phyloP scores from a whole-genome alignment of 92 coral and sea anemone genomes.

The Plumapathes pennacea region DNA sequence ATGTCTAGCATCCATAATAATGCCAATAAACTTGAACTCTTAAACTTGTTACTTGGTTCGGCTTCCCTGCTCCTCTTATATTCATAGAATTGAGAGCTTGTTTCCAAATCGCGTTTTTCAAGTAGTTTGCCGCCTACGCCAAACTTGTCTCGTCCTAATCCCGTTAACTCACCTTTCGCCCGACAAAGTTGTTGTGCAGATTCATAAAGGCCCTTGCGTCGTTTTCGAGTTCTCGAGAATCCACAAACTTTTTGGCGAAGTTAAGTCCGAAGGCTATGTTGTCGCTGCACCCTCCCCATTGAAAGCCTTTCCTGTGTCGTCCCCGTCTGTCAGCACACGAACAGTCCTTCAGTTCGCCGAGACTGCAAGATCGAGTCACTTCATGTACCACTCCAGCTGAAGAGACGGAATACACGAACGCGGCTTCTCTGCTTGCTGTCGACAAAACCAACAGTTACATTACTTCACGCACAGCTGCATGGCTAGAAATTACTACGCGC shows the following conservation, averaged over 20 bases:
- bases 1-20: too few relatives aligned
- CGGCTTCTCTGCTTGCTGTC: conserved; percentile 90
- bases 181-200: conserved; percentile 94
- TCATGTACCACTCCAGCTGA: conserved; percentile 98
- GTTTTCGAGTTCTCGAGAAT: conserved; percentile 84
- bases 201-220: conserved; percentile 94
- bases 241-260: conserved; percentile 90
- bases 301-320: conserved; percentile 79
- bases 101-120: too few relatives aligned
- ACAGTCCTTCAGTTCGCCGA: conserved; percentile 89
- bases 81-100: too few relatives aligned
- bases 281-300: conserved; percentile 99
- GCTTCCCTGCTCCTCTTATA: too few relatives aligned
- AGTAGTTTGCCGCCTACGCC: too few relatives aligned
- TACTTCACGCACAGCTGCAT: too few relatives aligned
- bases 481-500: too few relatives aligned
- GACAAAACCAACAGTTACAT: too few relatives aligned
- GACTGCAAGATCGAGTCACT: conserved; percentile 90
- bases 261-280: conserved; percentile 81
- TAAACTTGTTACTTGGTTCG: too few relatives aligned
- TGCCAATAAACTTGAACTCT: too few relatives aligned
- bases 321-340: conserved; percentile 68
- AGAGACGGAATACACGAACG: conserved; percentile 92
- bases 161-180: conserved; percentile 95
- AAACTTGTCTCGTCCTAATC: too few relatives aligned